Evolutionary conservation across 2,797 vertebrate genomes (phyloP).

Genomic region (Halcyon badia): DNA sequence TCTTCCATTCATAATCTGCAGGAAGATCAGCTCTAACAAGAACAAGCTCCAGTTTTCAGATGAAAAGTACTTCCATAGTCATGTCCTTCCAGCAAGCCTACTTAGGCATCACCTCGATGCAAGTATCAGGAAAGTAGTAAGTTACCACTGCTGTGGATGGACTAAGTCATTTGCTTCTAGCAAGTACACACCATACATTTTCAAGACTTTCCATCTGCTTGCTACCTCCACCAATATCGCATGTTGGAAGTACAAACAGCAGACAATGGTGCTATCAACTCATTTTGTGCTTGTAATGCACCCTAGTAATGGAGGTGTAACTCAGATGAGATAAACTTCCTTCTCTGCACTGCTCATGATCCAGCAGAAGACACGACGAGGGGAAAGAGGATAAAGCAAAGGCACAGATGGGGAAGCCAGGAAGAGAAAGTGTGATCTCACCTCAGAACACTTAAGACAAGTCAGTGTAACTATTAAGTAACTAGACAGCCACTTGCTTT

Average conservation of each 20-base stretch:
- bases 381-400: not conserved
- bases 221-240: not conserved
- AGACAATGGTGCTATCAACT: not conserved
- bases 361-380: not conserved
- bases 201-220: not conserved
- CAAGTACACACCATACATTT: not conserved
- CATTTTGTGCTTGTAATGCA: not conserved
- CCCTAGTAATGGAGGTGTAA: not conserved
- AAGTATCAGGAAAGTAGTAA: not conserved
- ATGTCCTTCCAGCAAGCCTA: not conserved
- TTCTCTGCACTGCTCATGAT: fast-evolving
- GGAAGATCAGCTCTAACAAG: not conserved
- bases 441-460: not conserved
- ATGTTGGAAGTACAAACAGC: not conserved
- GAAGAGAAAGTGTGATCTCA: not conserved
- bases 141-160: not conserved
- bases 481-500: not conserved
- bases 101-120: not conserved
- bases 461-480: fast-evolving
- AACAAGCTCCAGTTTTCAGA: not conserved
- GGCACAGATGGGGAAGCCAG: not conserved
- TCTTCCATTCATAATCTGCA: slow-evolving; percentile 34
- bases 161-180: not conserved
- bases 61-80: not conserved
- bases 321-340: not conserved